These are phyloP conservation scores for Pterois miles DNA, from an alignment of 2,797 vertebrate species.

Conservation along the genomic window DNA sequence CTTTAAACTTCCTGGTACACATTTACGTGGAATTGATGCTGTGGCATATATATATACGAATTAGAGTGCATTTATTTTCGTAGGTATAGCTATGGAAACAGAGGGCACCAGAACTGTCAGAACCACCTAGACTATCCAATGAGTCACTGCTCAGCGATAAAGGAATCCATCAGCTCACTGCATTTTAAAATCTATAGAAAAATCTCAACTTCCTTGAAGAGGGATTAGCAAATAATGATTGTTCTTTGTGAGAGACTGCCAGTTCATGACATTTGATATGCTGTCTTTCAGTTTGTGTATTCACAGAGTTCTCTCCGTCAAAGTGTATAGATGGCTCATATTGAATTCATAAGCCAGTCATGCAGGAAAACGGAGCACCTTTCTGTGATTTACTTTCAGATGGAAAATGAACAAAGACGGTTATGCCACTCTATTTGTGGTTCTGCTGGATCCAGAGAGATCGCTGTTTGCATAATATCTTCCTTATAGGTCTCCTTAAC, in stretches of 20 bases:
- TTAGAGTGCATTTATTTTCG: too few relatives aligned
- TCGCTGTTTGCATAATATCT: slow-evolving; percentile 72
- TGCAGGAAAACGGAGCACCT: slow-evolving; percentile 45
- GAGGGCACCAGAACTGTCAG: background rate
- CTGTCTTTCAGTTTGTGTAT: slow-evolving; percentile 28
- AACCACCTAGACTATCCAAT: background rate
- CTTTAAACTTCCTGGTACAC: too few relatives aligned
- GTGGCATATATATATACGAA: too few relatives aligned
- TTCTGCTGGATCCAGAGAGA: slow-evolving; percentile 55
- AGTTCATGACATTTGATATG: slow-evolving; percentile 32
- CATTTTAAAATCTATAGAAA: slow-evolving; percentile 9
- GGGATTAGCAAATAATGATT: slow-evolving; percentile 22
- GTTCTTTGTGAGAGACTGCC: slow-evolving; percentile 25
- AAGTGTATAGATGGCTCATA: slow-evolving; percentile 57
- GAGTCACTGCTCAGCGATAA: slow-evolving; percentile 12
- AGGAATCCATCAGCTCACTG: background rate
- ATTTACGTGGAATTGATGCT: too few relatives aligned
- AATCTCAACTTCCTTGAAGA: slow-evolving; percentile 5
- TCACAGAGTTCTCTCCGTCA: slow-evolving; percentile 43
- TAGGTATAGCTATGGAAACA: too few relatives aligned
- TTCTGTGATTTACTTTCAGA: slow-evolving; percentile 58
- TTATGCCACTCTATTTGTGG: slow-evolving; percentile 68
- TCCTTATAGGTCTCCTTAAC: slow-evolving; percentile 75
- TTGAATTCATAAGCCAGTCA: slow-evolving; percentile 63
- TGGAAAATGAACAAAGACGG: slow-evolving; percentile 57